Evolutionary conservation across 2,113 vertebrate species (phyloP).

Genomic region (Anguilla japonica): DNA sequence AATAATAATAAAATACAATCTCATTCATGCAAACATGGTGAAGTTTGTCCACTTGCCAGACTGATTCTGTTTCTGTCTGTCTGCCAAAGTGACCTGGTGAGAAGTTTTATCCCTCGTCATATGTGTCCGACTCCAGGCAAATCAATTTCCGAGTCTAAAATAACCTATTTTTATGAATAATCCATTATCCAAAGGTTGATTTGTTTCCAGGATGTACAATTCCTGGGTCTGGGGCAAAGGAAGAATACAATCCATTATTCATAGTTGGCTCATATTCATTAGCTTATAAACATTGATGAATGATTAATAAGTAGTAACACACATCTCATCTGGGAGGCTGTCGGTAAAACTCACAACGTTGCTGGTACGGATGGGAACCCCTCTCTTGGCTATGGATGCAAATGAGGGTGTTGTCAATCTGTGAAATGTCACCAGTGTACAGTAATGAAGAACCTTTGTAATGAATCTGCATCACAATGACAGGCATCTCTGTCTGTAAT

Average conservation of each 20-base stretch:
- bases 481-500: background rate
- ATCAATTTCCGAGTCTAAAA: background rate
- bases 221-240: background rate
- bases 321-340: background rate
- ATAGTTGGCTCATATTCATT: background rate
- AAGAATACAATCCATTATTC: background rate
- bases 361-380: background rate
- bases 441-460: background rate
- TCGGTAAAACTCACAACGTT: background rate
- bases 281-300: slow-evolving; percentile 2
- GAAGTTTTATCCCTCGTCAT: background rate
- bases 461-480: background rate
- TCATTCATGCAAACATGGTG: too few species aligned
- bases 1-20: too few species aligned
- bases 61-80: background rate
- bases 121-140: background rate
- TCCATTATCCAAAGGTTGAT: background rate
- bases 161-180: background rate
- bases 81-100: background rate
- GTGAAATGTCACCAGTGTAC: background rate
- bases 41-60: background rate
- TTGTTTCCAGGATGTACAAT: background rate
- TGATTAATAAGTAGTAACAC: background rate
- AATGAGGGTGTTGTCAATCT: background rate
- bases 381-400: background rate